Evolutionary conservation across 2,113 vertebrate genomes (phyloP), one percentile per base, ranked within the genome.

Genomic region (Aphyosemion australe): DNA sequence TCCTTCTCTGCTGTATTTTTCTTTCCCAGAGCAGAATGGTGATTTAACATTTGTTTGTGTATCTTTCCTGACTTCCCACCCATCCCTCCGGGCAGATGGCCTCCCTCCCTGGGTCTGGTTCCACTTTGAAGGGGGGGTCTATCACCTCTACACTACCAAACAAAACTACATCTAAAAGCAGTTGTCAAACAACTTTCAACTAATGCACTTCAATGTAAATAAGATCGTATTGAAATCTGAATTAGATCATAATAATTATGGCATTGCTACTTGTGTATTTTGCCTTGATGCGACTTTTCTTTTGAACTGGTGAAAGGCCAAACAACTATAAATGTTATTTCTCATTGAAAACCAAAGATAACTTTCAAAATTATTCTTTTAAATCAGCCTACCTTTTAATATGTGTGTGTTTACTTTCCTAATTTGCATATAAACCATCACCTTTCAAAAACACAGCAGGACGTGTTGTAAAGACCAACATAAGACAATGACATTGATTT

Each of bases 361-460:
- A 50, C 55, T 32, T 45, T 12, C 8, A 41, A 19, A 58, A 46
- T 66, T 12, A 9, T 43, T 15, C 4, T 19, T 2, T 21, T 4
- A 11, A 8, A 14, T 15, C 4, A 21, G 19, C 52, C 3, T 8
- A 21, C 15, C 67, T 18, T 50, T 26, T 7, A 8, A 26, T 26
- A 26, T 26, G 26, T 63, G n/a, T 16, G 8, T 31, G 15, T 54
- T 14, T 12, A 26, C 49, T 52, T 52, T 8, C 6, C 50, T 52
- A 8, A 26, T 70, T 66, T 71, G 65, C 51, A 70, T 60, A 53
- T 14, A 46, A 55, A 11, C 21, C 45, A 39, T 45, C 12, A 19
- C 19, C 14, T 49, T 62, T n/a, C 13, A 6, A 41, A 42, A 31
- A 46, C 13, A 59, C 11, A 20, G 32, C 12, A 32, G 59, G 42